A percentile compares a stretch with the other conserved stretches of the same genome.
Conservation (phyloP, 2,113 vertebrate genomes). For the Phasianus colchicus region DNA sequence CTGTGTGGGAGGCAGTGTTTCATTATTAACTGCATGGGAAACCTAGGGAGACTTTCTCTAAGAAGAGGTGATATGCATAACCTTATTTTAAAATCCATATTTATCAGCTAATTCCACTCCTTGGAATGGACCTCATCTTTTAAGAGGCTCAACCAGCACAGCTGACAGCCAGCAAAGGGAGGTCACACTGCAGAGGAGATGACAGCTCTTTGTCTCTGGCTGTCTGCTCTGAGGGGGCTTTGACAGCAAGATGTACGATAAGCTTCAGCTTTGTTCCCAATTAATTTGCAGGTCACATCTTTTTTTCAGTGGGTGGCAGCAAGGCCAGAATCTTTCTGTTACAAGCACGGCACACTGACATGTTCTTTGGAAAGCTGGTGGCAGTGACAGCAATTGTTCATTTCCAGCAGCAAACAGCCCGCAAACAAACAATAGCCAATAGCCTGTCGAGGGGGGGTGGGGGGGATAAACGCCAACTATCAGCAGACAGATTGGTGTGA, state of each 20-base stretch:
- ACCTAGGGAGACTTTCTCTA: background rate
- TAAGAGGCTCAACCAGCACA: background rate
- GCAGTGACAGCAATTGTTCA: slow-evolving; percentile 22
- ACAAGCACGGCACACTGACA: fast-evolving
- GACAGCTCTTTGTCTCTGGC: background rate
- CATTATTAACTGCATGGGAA: background rate
- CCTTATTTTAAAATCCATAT: background rate
- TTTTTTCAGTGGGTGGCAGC: background rate
- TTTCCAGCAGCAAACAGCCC: slow-evolving; percentile 25
- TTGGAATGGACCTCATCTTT: background rate
- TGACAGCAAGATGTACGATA: slow-evolving; percentile 14
- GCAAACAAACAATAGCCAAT: background rate
- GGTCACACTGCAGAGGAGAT: background rate
- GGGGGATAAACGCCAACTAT: background rate
- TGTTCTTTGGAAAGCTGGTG: background rate
- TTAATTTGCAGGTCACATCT: slow-evolving; percentile 30
- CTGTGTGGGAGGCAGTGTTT: background rate
- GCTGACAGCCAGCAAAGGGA: background rate
- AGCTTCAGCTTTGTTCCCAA: background rate
- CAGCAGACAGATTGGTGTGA: background rate
- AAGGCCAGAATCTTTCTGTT: background rate
- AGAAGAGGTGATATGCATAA: background rate
- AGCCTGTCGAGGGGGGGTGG: background rate
- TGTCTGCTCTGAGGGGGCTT: background rate
- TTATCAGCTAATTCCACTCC: background rate